phyloP scores from a whole-genome alignment of 2,113 vertebrate species.

The Apteryx mantelli region DNA sequence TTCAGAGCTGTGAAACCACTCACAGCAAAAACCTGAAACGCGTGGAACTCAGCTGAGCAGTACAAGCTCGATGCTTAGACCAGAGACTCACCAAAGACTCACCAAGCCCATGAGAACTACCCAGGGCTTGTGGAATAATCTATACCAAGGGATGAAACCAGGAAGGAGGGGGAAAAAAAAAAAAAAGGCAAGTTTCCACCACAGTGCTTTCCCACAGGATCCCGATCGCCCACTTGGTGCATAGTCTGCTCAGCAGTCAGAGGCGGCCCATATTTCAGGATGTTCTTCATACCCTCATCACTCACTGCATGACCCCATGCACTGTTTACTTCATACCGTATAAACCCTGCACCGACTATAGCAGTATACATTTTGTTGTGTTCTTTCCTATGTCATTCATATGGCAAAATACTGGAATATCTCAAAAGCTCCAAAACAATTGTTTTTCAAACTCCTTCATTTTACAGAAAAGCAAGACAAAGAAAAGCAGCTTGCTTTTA shows the following conservation, averaged over 20 bases:
- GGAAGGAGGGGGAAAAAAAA: no score
- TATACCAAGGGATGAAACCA: not conserved
- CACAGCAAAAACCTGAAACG: not conserved
- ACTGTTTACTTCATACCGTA: not conserved
- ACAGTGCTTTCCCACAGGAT: not conserved
- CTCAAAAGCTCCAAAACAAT: not conserved
- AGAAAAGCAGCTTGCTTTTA: not conserved
- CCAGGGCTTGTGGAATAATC: not conserved
- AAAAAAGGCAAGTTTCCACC: not conserved
- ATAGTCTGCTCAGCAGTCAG: not conserved
- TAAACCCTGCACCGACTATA: not conserved
- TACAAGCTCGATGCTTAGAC: not conserved
- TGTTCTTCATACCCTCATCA: not conserved
- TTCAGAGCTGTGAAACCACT: not conserved
- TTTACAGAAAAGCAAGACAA: not conserved
- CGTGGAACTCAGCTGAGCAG: not conserved
- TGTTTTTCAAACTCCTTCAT: not conserved
- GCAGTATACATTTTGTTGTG: not conserved
- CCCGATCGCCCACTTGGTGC: not conserved
- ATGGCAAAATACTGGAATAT: not conserved
- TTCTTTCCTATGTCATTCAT: not conserved
- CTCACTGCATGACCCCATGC: not conserved
- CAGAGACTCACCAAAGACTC: not conserved
- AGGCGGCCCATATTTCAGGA: not conserved
- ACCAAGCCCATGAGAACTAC: not conserved